These are phyloP conservation scores for Agrilus planipennis DNA, from an alignment of 1,140 invertebrate genomes.

Conservation along the genomic window DNA sequence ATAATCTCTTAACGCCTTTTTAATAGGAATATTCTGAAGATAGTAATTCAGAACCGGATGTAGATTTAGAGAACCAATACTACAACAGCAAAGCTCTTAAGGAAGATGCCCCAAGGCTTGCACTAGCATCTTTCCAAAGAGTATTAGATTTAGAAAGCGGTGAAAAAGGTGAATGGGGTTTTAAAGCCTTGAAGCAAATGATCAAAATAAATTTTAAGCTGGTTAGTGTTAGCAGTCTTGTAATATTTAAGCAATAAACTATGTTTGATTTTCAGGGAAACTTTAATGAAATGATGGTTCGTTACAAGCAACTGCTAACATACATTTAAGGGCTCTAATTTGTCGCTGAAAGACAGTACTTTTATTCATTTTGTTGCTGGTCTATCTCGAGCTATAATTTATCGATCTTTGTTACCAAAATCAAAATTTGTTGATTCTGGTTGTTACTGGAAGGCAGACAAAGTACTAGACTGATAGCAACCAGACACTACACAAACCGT, in stretches of 20 bases:
- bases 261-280: constrained; percentile 54
- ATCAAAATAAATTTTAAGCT: constrained; percentile 99
- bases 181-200: constrained; percentile 99
- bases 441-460: too few relatives aligned
- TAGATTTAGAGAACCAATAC: constrained; percentile 99
- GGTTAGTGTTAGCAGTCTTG: constrained; percentile 45
- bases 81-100: constrained; percentile 99
- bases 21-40: constrained; percentile 88
- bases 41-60: constrained; percentile 96
- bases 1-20: background rate
- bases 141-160: constrained; percentile 92
- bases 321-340: constrained; percentile 99
- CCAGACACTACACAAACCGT: too few relatives aligned
- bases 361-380: too few relatives aligned
- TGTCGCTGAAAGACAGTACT: too few relatives aligned
- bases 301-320: constrained; percentile 92
- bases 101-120: constrained; percentile 89
- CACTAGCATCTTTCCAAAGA: constrained; percentile 91
- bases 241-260: too few relatives aligned
- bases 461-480: too few relatives aligned
- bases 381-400: too few relatives aligned
- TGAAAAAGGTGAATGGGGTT: constrained; percentile 99
- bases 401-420: too few relatives aligned
- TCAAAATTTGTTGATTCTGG: too few relatives aligned
- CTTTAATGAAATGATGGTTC: constrained; percentile 93